Base-by-base conservation (phyloP, 1,140 invertebrate genomes). In the Macrobrachium nipponense region DNA sequence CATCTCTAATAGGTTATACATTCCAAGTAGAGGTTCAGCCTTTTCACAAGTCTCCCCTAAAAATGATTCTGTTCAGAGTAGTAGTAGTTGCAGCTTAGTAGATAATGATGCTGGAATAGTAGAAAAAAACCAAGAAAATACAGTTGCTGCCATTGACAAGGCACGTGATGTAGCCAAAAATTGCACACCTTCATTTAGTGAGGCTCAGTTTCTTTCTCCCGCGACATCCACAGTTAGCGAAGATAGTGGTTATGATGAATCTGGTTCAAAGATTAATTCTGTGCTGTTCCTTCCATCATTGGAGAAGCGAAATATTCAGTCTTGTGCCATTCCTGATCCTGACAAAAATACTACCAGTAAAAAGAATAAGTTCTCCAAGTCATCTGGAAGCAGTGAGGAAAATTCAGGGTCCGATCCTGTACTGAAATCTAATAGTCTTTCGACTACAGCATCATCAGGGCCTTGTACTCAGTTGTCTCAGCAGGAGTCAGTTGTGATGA, bases 221-320 rank as follows among this genome's bases (percentile, higher is more conserved):
- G 68, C 80, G 14, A 58, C 80, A 14, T 81, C 80, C 23, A 68
- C 66, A 66, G 66, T 23, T 7, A 81, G 80, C 72, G 80, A 81
- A 23, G 80, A 81, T 23, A 81, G 80, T 72, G 80, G 80, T 23
- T 81, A 81, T 59, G 72, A 81, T 81, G 80, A 81, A 15, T 51
- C 68, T n/a, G 80, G 60, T 23, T 20, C 64, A 58, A 76, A 59
- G 44, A 81, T 70, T 70, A 51, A 17, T 60, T 23, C 66, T 59
- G 7, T 18, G 58, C 12, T 51, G 68, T 8, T 51, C 36, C 14
- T 70, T 12, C n/a, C 51, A 15, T 36, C 23, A 20, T 44, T 58
- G n/a, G 23, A 68, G 11, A 62, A 80, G 18, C 51, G 59, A 66
- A 80, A 58, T 58, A 1, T 0, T 8, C 15, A 80, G 36, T 10